Conservation (phyloP, 2,113 vertebrate species). For the Anhinga rufa region DNA sequence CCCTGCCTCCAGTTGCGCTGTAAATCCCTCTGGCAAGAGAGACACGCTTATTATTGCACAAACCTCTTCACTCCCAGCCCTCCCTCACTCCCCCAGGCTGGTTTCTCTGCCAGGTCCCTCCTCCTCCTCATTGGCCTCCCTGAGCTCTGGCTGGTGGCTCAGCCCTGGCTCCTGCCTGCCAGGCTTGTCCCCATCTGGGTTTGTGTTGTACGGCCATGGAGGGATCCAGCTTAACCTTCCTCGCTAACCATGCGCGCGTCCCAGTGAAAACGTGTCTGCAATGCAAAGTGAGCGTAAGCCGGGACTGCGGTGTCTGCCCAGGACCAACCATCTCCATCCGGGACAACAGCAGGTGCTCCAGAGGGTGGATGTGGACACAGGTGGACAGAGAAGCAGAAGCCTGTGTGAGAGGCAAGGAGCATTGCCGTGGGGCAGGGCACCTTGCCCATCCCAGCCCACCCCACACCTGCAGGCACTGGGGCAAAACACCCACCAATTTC, state of each 20-base stretch:
- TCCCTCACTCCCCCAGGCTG: not conserved
- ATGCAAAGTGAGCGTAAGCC: rapidly evolving
- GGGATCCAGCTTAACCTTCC: not conserved
- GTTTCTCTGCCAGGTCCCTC: not conserved
- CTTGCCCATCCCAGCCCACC: not conserved
- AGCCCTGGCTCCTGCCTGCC: not conserved
- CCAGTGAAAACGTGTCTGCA: rapidly evolving
- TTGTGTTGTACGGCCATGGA: rapidly evolving
- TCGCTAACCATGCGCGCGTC: not conserved
- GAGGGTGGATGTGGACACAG: not conserved
- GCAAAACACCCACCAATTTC: not conserved
- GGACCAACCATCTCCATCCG: not conserved
- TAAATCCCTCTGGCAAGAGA: not conserved
- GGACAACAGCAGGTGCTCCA: not conserved
- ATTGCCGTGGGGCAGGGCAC: rapidly evolving
- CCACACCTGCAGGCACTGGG: not conserved
- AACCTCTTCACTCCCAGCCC: not conserved
- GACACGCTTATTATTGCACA: rapidly evolving
- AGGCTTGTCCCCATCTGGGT: not conserved
- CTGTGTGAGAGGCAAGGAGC: not conserved
- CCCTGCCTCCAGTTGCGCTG: not conserved
- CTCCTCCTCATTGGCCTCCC: too few species aligned
- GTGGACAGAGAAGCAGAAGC: not conserved
- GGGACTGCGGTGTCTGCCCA: not conserved
- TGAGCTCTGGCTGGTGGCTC: not conserved